phyloP scores from a whole-genome alignment of 1,140 invertebrate species.

The Leptopilina boulardi region DNA sequence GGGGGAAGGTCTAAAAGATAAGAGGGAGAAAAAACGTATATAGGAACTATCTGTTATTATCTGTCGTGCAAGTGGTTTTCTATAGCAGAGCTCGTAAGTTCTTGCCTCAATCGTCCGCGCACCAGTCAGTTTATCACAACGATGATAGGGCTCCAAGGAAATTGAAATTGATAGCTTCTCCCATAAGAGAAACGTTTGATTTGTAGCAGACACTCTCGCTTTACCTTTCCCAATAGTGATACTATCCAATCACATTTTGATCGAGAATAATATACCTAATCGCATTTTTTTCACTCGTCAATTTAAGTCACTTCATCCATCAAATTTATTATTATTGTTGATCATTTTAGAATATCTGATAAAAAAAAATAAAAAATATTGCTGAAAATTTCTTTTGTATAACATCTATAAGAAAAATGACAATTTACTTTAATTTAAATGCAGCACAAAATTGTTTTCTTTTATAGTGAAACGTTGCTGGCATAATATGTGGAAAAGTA shows the following conservation, averaged over 20 bases:
- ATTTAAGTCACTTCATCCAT: no score
- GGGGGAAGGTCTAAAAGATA: no score
- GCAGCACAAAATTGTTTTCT: no score
- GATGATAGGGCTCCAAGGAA: neutral
- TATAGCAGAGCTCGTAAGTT: conserved; percentile 22
- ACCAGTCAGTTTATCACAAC: neutral
- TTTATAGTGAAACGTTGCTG: no score
- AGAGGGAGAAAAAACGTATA: conserved; percentile 2
- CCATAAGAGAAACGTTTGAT: neutral
- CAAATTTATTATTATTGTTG: no score
- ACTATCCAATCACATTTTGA: neutral
- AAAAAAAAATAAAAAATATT: no score
- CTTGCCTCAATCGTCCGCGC: conserved; percentile 3
- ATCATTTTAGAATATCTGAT: no score
- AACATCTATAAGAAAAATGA: no score
- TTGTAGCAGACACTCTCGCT: neutral
- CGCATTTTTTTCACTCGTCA: neutral
- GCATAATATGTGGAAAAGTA: no score
- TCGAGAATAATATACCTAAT: neutral
- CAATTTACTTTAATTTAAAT: no score
- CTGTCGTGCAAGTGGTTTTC: neutral
- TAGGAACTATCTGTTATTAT: conserved; percentile 28
- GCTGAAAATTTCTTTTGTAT: no score
- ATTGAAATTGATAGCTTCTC: conserved; percentile 26
- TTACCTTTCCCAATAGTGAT: neutral